These are phyloP conservation scores for Sciurus vulgaris DNA, from an alignment of 2,797 vertebrate genomes.

Conservation along the genomic window DNA sequence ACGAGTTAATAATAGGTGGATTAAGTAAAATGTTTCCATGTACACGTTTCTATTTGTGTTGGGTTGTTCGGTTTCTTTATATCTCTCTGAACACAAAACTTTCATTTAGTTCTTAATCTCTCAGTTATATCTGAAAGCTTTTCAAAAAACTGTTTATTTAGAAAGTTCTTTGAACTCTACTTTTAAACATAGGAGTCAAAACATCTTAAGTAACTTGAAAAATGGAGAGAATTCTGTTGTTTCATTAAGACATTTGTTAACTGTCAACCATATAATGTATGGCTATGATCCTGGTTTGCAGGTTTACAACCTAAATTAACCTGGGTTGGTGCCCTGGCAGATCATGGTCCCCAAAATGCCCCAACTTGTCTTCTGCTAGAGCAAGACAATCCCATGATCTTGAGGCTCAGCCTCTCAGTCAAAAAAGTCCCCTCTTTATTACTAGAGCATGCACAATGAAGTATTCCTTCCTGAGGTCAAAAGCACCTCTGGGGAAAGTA, in stretches of 20 bases:
- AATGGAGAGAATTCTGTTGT: background rate
- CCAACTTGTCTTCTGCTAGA: background rate
- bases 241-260: conserved; percentile 3
- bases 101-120: conserved; percentile 63
- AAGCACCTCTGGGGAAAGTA: background rate
- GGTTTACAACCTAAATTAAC: background rate
- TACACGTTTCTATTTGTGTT: conserved; percentile 57
- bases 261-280: background rate
- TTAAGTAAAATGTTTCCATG: conserved; percentile 32
- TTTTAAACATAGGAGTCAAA: conserved; percentile 60
- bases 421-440: too few relatives aligned
- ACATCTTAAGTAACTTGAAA: conserved; percentile 54
- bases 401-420: background rate
- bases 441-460: background rate
- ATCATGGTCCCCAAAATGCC: background rate
- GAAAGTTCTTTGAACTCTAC: conserved; percentile 54
- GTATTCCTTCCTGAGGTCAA: background rate
- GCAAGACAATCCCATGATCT: background rate
- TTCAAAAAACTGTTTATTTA: conserved; percentile 56
- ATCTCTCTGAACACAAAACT: conserved; percentile 35
- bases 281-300: background rate
- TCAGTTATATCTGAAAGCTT: conserved; percentile 48
- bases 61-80: conserved; percentile 21
- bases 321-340: background rate
- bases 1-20: background rate